A percentile compares a stretch with the other conserved stretches of the same genome.
Evolutionary conservation across 2,113 vertebrate genomes (phyloP).

Genomic region (Galemys pyrenaicus): DNA sequence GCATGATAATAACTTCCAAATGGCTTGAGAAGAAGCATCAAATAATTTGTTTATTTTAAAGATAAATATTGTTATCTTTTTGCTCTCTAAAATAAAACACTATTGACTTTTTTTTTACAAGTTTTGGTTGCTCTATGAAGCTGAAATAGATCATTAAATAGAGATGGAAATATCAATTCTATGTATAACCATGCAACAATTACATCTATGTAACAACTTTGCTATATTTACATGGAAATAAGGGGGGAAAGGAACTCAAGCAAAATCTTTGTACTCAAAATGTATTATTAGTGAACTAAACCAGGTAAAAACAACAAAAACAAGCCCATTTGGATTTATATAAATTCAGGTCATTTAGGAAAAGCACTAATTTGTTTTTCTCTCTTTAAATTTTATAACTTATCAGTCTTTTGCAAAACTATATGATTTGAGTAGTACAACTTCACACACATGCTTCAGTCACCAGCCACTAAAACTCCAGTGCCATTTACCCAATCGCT

Average conservation of each 20-base stretch:
- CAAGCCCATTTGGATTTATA: neutral
- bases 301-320: neutral
- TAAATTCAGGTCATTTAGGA: neutral
- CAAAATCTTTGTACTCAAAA: neutral
- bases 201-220: slow-evolving; percentile 3
- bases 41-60: slow-evolving; percentile 31
- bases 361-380: neutral
- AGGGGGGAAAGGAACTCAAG: neutral
- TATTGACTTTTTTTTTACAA: slow-evolving; percentile 23
- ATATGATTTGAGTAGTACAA: too few relatives aligned
- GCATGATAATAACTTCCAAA: slow-evolving; percentile 11
- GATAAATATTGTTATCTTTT: neutral
- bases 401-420: too few relatives aligned
- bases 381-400: neutral
- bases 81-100: neutral
- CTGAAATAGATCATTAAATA: slow-evolving; percentile 17
- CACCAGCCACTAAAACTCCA: too few relatives aligned
- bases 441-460: too few relatives aligned
- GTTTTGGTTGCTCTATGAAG: neutral
- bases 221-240: slow-evolving; percentile 13
- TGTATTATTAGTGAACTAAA: neutral
- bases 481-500: too few relatives aligned
- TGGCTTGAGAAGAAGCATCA: neutral
- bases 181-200: neutral
- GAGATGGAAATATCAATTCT: slow-evolving; percentile 15